phyloP scores from a whole-genome alignment of 2,888 invertebrate species.

The Oscheius onirici region DNA sequence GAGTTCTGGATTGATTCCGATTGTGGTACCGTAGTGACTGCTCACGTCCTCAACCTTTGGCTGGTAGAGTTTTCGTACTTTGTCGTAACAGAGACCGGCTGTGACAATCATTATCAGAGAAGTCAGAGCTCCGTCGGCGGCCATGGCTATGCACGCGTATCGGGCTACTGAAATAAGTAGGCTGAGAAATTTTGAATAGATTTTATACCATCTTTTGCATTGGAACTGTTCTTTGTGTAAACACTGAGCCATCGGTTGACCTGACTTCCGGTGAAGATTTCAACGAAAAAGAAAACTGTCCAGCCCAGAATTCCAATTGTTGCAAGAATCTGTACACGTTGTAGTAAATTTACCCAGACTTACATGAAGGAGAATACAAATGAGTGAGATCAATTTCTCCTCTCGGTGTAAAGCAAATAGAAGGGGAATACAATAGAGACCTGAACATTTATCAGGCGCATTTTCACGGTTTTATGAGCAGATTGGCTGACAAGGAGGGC shows the following conservation, averaged over 20 bases:
- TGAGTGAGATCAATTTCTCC: constrained; percentile 15
- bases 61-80: neutral
- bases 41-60: neutral
- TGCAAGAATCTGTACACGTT: neutral
- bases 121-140: constrained; percentile 20
- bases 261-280: constrained; percentile 16
- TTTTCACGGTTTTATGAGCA: neutral
- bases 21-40: neutral
- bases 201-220: constrained; percentile 14
- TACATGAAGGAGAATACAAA: constrained; percentile 18
- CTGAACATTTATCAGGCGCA: neutral
- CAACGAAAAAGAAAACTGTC: constrained; percentile 23
- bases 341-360: neutral
- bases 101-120: constrained; percentile 12
- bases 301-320: constrained; percentile 18
- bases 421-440: constrained; percentile 14
- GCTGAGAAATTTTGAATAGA: too few relatives aligned
- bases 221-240: constrained; percentile 14
- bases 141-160: constrained; percentile 31
- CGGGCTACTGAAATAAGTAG: constrained; percentile 31
- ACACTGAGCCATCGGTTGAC: constrained; percentile 18
- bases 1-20: constrained; percentile 12
- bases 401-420: constrained; percentile 4
- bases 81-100: constrained; percentile 4
- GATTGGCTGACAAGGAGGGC: too few relatives aligned